Evolutionary conservation across 1,140 invertebrate genomes (phyloP), one percentile per base, ranked within the genome.

Genomic region (Steinernema khuongi): DNA sequence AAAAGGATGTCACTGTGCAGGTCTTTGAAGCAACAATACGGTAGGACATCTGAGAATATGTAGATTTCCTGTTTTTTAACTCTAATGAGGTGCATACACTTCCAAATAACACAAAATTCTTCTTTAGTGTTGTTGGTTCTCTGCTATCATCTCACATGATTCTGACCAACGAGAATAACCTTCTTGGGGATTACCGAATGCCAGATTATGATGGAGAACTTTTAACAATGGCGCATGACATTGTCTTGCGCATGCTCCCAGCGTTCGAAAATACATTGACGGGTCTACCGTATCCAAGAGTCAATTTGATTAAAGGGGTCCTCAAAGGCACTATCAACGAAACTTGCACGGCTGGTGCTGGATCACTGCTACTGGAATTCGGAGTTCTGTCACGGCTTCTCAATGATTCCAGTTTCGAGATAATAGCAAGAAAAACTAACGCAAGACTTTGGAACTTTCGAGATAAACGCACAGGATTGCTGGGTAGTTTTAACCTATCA

Each of bases 11-110:
- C 43, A 90, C 89, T 29, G 89, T 91, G 14, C 90, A 91, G 85
- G 89, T 91, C 14, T 91, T 91, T 86, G 90, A 91, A 85, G 89
- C 89, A 1, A 91, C 89, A 71, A 91, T 91, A 50, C 87, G 90
- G 89, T 90, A 85, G 79, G 41, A 30, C 18, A 32, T 19, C 67
- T 71, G 4, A 1, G 36, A 32, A n/a, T 36, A 41, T 41, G 22
- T 7, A 75, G 69, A 75, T 30, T 18, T n/a, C n/a, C n/a, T n/a
- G n/a, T n/a, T n/a, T n/a, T n/a, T n/a, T n/a, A n/a, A n/a, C n/a
- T n/a, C n/a, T n/a, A n/a, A n/a, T n/a, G n/a, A n/a, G n/a, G 76
- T 28, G 31, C 1, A 26, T n/a, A n/a, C 4, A 32, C 14, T 7
- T 72, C 0, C 28, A 32, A 11, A 76, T 2, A 0, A 18, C 43